These are phyloP conservation scores for Heteronetta atricapilla DNA, from an alignment of 2,113 vertebrate genomes.

Conservation along the genomic window DNA sequence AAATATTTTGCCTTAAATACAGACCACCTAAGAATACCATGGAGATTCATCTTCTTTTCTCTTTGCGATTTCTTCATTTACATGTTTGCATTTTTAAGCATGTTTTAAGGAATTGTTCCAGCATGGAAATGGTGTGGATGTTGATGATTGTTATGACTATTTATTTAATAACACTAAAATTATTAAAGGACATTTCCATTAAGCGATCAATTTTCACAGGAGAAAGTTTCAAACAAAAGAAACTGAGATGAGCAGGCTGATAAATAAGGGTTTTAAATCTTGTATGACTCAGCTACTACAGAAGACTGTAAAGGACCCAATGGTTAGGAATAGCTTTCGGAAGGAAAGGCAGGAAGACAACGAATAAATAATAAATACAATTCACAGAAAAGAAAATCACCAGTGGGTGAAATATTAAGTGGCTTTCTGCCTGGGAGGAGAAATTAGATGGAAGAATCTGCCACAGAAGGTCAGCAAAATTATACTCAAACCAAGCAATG, in stretches of 20 bases:
- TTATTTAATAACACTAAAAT: conserved; percentile 42
- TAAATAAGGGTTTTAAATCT: background rate
- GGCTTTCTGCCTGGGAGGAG: background rate
- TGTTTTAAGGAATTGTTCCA: conserved; percentile 61
- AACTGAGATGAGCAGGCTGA: background rate
- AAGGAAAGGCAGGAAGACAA: background rate
- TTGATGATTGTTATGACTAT: conserved; percentile 9
- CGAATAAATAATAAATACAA: background rate
- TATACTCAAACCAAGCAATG: background rate
- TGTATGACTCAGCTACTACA: background rate
- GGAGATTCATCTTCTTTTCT: background rate
- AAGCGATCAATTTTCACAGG: background rate
- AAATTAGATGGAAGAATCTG: background rate
- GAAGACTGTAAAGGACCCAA: background rate
- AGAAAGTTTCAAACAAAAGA: conserved; percentile 31
- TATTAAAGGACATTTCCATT: background rate
- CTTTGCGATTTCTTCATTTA: conserved; percentile 38
- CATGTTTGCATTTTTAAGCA: conserved; percentile 64
- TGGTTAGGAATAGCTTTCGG: background rate
- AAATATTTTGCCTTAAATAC: background rate
- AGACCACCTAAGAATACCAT: background rate
- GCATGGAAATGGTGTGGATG: conserved; percentile 68
- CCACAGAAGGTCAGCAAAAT: background rate
- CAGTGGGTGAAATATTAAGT: background rate
- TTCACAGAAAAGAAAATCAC: background rate